phyloP scores from a whole-genome alignment of 2,113 vertebrate species.

The Oryzias woworae region DNA sequence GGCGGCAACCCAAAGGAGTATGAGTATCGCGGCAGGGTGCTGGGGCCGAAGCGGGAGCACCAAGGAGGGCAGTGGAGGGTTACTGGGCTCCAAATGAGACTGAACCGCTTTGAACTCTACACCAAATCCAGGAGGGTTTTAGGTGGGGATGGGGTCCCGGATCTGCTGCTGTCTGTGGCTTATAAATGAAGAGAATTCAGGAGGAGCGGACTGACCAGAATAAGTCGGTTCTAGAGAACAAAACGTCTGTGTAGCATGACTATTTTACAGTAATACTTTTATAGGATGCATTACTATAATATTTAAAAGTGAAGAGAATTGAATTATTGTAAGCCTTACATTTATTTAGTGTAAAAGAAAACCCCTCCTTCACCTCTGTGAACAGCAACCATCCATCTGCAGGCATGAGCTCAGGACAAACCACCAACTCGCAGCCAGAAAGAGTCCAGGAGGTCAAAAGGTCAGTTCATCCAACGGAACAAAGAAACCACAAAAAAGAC shows the following conservation, averaged over 20 bases:
- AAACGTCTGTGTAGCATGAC: slow-evolving; percentile 70
- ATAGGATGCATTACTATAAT: slow-evolving; percentile 36
- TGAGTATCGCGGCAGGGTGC: slow-evolving; percentile 92
- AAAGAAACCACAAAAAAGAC: not conserved
- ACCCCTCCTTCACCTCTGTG: not conserved
- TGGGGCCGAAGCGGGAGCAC: slow-evolving; percentile 87
- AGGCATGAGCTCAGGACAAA: slow-evolving; percentile 70
- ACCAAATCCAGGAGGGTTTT: not conserved
- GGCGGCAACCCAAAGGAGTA: slow-evolving; percentile 85
- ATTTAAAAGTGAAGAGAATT: slow-evolving; percentile 36
- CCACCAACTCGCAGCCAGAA: slow-evolving; percentile 47
- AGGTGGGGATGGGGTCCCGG: not conserved
- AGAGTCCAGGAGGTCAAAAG: slow-evolving; percentile 4
- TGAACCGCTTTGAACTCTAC: slow-evolving; percentile 51
- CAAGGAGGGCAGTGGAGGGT: slow-evolving; percentile 74
- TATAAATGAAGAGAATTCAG: slow-evolving; percentile 18
- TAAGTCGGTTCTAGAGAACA: slow-evolving; percentile 41
- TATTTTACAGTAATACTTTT: slow-evolving; percentile 65
- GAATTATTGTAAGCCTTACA: slow-evolving; percentile 69
- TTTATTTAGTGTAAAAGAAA: slow-evolving; percentile 39
- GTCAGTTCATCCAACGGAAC: slow-evolving; percentile 12
- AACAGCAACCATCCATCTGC: slow-evolving; percentile 17
- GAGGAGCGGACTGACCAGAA: slow-evolving; percentile 45
- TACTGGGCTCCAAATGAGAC: slow-evolving; percentile 71
- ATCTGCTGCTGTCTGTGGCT: slow-evolving; percentile 10